Percentiles rank a stretch among this genome's conserved stretches.
These are phyloP conservation scores for Crypturellus undulatus DNA, from an alignment of 2,113 vertebrate species.

Conservation along the genomic window DNA sequence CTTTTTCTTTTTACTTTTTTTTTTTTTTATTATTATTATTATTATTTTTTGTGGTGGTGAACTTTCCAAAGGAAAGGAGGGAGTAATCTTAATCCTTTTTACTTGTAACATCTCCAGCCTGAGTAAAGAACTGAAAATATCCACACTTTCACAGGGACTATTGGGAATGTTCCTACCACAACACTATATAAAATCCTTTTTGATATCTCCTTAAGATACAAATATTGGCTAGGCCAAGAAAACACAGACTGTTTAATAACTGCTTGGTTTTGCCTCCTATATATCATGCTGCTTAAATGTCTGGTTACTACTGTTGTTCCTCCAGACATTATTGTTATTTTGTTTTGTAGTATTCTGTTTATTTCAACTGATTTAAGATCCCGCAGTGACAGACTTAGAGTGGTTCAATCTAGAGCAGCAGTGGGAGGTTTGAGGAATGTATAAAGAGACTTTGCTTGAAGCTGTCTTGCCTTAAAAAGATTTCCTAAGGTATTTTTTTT, in stretches of 20 bases:
- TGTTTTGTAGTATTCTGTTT: background rate
- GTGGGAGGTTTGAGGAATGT: background rate
- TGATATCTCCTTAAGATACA: background rate
- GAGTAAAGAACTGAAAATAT: background rate
- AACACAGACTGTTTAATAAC: background rate
- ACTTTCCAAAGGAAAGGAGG: background rate
- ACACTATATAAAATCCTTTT: background rate
- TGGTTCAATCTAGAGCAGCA: background rate
- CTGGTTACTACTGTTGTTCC: rapidly evolving
- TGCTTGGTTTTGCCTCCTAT: background rate
- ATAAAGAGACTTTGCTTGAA: background rate
- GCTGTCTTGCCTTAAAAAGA: background rate
- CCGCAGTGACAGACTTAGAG: background rate
- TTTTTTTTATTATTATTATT: too few relatives aligned
- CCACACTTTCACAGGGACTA: background rate
- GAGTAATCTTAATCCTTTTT: background rate
- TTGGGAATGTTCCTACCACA: background rate
- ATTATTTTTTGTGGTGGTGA: background rate
- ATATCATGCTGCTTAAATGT: background rate
- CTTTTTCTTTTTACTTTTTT: background rate
- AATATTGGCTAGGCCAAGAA: background rate
- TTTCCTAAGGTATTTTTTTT: background rate
- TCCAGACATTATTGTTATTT: background rate
- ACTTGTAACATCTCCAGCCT: rapidly evolving
- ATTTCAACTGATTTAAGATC: background rate